phyloP scores from a whole-genome alignment of 2,888 invertebrate genomes.

The Dynastes tityus region DNA sequence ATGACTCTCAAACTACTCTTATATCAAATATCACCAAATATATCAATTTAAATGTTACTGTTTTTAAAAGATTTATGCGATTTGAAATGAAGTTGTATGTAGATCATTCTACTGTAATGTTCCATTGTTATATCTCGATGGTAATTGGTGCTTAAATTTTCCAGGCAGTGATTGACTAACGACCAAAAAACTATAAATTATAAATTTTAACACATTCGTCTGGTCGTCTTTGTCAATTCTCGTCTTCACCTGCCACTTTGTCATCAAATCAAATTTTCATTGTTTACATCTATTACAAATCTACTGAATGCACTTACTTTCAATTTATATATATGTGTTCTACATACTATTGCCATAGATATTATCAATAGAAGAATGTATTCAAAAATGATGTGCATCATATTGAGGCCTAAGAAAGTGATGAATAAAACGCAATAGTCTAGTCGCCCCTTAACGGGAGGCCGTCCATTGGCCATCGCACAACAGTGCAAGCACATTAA shows the following conservation, averaged over 20 bases:
- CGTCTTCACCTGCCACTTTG: slow-evolving; percentile 60
- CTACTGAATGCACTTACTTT: slow-evolving; percentile 62
- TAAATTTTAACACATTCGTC: slow-evolving; percentile 30
- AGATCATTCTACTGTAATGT: slow-evolving; percentile 66
- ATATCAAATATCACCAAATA: slow-evolving; percentile 58
- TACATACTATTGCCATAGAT: slow-evolving; percentile 58
- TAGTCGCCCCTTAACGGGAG: slow-evolving; percentile 61
- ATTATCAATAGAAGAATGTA: slow-evolving; percentile 56
- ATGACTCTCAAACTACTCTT: slow-evolving; percentile 46
- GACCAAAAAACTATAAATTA: slow-evolving; percentile 30
- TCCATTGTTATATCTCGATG: slow-evolving; percentile 63
- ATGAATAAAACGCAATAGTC: slow-evolving; percentile 62
- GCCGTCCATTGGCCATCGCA: slow-evolving; percentile 64
- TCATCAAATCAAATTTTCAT: slow-evolving; percentile 56
- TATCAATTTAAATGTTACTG: slow-evolving; percentile 70
- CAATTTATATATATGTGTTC: slow-evolving; percentile 65
- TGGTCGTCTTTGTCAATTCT: slow-evolving; percentile 46
- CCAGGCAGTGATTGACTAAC: slow-evolving; percentile 53
- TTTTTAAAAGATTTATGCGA: slow-evolving; percentile 70
- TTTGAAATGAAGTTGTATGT: slow-evolving; percentile 66
- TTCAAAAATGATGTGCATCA: slow-evolving; percentile 56
- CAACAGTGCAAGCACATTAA: slow-evolving; percentile 64
- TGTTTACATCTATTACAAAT: slow-evolving; percentile 55
- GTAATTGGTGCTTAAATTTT: slow-evolving; percentile 66
- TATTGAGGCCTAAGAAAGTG: slow-evolving; percentile 66